Base-by-base conservation (phyloP, 2,113 vertebrate genomes). In the Camelus dromedarius region DNA sequence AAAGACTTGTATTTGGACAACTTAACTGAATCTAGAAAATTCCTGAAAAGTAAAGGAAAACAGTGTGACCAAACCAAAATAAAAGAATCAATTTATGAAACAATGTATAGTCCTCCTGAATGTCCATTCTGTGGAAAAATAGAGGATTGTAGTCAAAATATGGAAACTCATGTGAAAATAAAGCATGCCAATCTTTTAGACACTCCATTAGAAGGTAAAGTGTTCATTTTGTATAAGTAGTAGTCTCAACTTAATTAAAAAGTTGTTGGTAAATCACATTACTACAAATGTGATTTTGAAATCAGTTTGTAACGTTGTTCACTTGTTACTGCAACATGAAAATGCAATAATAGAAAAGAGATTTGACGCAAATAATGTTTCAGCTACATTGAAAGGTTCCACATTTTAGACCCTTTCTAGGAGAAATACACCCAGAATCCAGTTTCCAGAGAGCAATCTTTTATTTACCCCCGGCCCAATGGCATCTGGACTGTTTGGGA, bases 81-180 rank as follows among this genome's bases (percentile, higher is more conserved):
- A 69, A 97, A 95, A 96, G 88, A 42, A 96, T 84, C 96, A 22
- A 6, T 93, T 66, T 96, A 96, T 95, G 96, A 92, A 64, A 81
- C 97, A 54, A 42, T 20, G 0, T 97, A 95, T 35, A 69, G 87
- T 85, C 79, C 60, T 83, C 79, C 97, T 0, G 96, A 97, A 84
- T 98, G 98, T 89, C 98, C 98, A 2, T 98, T 98, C 77, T 99
- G 98, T 48, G 98, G 97, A 66, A 96, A 98, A 96, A 90, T 87
- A 81, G 98, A 97, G 94, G 83, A 62, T 12, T 92, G 75, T 48
- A 95, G 97, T 84, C 54, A 81, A 85, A 96, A 98, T 96, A 96
- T 99, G 96, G 98, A 98, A 89, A 92, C 77, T 54, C 98, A 98
- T 35, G 83, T 98, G 85, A 88, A 95, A 96, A 96, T n/a, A 48